A percentile compares a stretch with the other conserved stretches of the same genome.
These are phyloP conservation scores for Istiophorus platypterus DNA, from an alignment of 2,113 vertebrate species.

Conservation along the genomic window DNA sequence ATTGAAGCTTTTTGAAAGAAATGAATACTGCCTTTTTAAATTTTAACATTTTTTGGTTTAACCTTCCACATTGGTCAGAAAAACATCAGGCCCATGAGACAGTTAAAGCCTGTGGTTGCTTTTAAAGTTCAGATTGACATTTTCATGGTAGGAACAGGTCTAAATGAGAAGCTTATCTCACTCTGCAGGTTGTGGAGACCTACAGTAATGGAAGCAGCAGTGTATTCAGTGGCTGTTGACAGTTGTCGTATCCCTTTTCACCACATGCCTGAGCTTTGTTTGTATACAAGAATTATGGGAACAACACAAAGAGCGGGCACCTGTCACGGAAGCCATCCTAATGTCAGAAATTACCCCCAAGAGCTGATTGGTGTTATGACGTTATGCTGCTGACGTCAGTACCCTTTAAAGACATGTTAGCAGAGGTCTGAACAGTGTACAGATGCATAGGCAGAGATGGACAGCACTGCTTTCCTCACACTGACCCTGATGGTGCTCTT, in stretches of 20 bases:
- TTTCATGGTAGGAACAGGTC: conserved; percentile 17
- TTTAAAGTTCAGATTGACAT: conserved; percentile 38
- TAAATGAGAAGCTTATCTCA: conserved; percentile 84
- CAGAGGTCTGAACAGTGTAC: conserved; percentile 44
- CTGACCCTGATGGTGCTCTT: conserved; percentile 68
- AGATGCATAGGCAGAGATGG: conserved; percentile 73
- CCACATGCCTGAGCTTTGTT: conserved; percentile 59
- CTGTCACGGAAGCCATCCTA: conserved; percentile 31
- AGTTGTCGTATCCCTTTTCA: conserved; percentile 70
- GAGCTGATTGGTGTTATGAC: conserved; percentile 19
- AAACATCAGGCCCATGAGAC: conserved; percentile 3
- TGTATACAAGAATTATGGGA: conserved; percentile 64
- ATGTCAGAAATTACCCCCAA: conserved; percentile 47
- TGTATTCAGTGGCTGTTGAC: conserved; percentile 69
- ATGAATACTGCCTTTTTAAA: not conserved
- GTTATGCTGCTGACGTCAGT: conserved; percentile 58
- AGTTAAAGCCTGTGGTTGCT: not conserved
- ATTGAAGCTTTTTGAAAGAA: not conserved
- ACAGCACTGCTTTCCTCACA: conserved; percentile 6
- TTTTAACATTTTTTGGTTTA: not conserved
- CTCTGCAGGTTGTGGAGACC: conserved; percentile 65
- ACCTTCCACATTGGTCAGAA: not conserved
- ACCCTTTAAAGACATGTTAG: conserved; percentile 62
- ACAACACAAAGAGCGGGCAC: conserved; percentile 71
- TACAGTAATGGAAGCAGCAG: conserved; percentile 51